Evolutionary conservation across 2,113 vertebrate species (phyloP).

Genomic region (Sapayoa aenigma): DNA sequence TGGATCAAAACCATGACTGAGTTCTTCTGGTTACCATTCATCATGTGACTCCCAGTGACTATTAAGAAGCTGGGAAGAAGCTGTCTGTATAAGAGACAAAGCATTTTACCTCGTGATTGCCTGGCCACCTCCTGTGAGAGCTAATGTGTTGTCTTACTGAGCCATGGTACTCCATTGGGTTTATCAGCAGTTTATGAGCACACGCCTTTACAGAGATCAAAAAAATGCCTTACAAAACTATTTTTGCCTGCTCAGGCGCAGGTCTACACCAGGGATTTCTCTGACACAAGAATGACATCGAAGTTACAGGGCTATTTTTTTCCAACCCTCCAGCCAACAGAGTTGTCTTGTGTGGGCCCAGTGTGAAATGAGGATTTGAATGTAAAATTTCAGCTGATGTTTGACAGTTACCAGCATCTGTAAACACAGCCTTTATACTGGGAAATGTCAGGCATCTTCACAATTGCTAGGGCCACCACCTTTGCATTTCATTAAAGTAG

Average conservation of each 20-base stretch:
- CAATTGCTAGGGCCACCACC: background rate
- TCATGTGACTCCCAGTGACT: background rate
- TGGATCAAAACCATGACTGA: background rate
- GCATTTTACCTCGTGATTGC: background rate
- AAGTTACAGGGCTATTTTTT: background rate
- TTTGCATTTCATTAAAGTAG: background rate
- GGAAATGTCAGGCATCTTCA: background rate
- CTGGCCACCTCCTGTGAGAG: background rate
- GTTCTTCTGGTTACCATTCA: background rate
- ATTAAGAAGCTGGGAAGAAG: background rate
- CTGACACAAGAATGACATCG: background rate
- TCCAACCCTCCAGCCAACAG: background rate
- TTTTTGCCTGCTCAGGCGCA: background rate
- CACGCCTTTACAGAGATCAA: fast-evolving
- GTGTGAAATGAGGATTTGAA: background rate
- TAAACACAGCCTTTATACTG: background rate
- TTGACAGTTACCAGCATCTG: background rate
- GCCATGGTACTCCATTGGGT: fast-evolving
- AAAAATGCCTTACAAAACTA: background rate
- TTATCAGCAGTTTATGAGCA: background rate
- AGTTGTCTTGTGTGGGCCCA: background rate
- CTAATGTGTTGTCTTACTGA: fast-evolving
- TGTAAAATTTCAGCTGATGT: background rate
- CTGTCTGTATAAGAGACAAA: background rate
- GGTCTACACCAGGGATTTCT: background rate